phyloP scores from a whole-genome alignment of 2,113 vertebrate species.

The Apteryx owenii region DNA sequence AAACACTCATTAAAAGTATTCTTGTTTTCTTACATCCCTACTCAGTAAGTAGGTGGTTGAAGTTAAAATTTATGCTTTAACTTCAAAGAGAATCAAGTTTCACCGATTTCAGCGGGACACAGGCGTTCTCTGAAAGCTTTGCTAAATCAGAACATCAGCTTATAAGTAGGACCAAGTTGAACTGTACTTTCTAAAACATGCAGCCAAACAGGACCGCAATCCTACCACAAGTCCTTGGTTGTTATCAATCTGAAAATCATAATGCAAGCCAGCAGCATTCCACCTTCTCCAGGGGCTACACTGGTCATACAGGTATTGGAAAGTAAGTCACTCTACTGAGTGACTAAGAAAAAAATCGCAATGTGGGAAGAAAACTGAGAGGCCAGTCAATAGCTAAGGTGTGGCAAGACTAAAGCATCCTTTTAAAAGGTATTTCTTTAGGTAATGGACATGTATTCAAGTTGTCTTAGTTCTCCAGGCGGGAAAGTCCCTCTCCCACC shows the following conservation, averaged over 20 bases:
- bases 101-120: neutral
- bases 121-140: neutral
- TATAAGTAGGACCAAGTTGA: neutral
- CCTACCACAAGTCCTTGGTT: neutral
- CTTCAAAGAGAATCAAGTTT: neutral
- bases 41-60: neutral
- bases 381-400: neutral
- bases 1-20: neutral
- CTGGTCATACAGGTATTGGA: neutral
- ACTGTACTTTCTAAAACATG: accelerated
- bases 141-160: neutral
- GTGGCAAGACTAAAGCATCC: neutral
- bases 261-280: neutral
- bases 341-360: neutral
- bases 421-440: neutral
- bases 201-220: neutral
- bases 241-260: neutral
- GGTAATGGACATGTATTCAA: accelerated
- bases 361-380: neutral
- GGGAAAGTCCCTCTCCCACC: neutral
- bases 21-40: neutral
- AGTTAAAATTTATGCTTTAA: neutral
- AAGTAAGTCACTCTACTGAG: neutral
- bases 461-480: neutral
- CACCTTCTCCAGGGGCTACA: neutral